Evolutionary conservation across 1,140 invertebrate genomes (phyloP).

Genomic region (Reticulitermes speratus): DNA sequence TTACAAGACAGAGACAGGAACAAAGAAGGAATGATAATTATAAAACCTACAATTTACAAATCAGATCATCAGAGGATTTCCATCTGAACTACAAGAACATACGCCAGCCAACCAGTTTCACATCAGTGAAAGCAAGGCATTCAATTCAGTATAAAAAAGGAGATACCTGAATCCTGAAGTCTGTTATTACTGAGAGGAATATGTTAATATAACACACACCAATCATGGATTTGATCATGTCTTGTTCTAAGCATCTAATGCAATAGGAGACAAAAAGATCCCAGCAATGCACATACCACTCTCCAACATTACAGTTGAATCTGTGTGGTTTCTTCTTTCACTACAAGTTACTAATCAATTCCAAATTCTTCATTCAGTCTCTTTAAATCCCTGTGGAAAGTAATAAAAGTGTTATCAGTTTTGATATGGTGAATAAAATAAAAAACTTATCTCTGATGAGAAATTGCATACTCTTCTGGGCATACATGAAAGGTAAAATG

Average conservation of each 20-base stretch:
- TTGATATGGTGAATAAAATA: neutral
- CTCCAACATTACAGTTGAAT: neutral
- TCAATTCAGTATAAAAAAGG: neutral
- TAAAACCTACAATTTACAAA: too few relatives aligned
- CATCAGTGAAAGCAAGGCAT: neutral
- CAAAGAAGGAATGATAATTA: neutral
- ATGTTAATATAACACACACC: slow-evolving; percentile 18
- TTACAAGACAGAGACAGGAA: neutral
- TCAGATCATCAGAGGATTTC: neutral
- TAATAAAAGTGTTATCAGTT: slow-evolving; percentile 36
- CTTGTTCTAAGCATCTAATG: neutral
- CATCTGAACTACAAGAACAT: neutral
- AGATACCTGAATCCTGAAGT: neutral
- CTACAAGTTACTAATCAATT: slow-evolving; percentile 41
- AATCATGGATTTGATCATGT: neutral
- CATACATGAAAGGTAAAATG: too few relatives aligned
- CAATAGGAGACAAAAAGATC: neutral
- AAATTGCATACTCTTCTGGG: too few relatives aligned
- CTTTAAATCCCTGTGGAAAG: slow-evolving; percentile 56
- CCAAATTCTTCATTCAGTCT: slow-evolving; percentile 66
- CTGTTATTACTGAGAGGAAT: neutral
- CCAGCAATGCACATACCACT: neutral
- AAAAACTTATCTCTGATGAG: too few relatives aligned
- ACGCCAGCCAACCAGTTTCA: neutral
- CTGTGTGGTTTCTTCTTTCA: neutral